Base-by-base conservation (phyloP, 2,888 invertebrate genomes). In the Papilio protenor region DNA sequence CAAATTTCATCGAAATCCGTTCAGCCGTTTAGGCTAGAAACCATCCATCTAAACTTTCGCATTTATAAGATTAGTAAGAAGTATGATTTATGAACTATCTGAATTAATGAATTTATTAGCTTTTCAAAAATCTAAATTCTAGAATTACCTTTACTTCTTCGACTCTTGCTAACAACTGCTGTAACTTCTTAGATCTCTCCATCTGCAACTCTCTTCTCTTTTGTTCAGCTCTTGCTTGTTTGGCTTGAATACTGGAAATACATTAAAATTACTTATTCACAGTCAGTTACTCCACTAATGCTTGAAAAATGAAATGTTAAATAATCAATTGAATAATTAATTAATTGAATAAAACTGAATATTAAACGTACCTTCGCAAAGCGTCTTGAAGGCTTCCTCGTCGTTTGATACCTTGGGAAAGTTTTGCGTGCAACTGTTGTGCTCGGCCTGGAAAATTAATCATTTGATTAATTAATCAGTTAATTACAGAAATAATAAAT, bases 391-490 rank as follows among this genome's bases (percentile, higher is more conserved):
- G 87, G n/a, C 97, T 97, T 81, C 97, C 96, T 59, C 97, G 95
- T 76, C 97, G 96, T n/a, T 98, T 95, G 1, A 98, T 97, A 0
- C 99, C 99, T 71, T 98, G 98, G 0, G 98, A 98, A 0, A 99
- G 93, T 88, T 99, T 99, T 83, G 98, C 98, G 90, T 99, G 99
- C 69, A 99, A 95, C 83, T 99, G 98, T 79, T 98, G 96, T 0
- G 98, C 98, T 76, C 99, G 96, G 33, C 98, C 97, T 83, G 96
- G 95, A 81, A 84, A 27, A 52, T 12, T 64, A 57, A 61, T 33
- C 10, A 75, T n/a, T 64, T 16, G 33, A 21, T 33, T 33, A 18
- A 27, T 33, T 16, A 33, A 33, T 64, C 16, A 18, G 0, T 64
- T 18, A 64, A 64, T 33, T 64, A 64, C 18, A 33, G 0, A 27